Evolutionary conservation across 2,888 invertebrate genomes (phyloP).

Genomic region (Brachyptera putata): DNA sequence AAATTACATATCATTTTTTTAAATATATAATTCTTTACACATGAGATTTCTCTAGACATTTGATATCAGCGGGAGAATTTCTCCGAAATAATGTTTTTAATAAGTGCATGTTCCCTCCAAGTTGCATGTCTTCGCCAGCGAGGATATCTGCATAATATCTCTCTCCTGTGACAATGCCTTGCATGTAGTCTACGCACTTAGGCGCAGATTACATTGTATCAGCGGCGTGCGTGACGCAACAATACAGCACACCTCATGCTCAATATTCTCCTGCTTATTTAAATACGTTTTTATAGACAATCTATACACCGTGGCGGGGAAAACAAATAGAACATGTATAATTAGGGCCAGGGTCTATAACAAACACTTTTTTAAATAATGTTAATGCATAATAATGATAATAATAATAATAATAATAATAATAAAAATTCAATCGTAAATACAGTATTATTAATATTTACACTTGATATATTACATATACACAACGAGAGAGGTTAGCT

Average conservation of each 20-base stretch:
- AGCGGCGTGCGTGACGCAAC: not conserved
- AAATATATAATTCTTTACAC: not conserved
- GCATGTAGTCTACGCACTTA: no score
- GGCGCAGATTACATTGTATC: no score
- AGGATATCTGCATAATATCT: no score
- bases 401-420: not conserved
- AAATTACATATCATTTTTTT: constrained; percentile 7
- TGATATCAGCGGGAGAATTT: not conserved
- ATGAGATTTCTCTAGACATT: constrained; percentile 1
- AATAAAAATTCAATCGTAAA: constrained; percentile 13
- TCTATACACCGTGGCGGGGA: no score
- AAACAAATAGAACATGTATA: constrained; percentile 5
- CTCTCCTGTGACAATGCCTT: no score
- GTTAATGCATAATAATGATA: no score
- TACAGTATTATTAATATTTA: constrained; percentile 4
- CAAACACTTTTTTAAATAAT: not conserved
- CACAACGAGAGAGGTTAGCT: not conserved
- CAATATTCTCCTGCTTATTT: no score
- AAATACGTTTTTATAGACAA: no score
- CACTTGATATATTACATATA: constrained; percentile 2
- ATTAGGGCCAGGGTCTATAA: not conserved
- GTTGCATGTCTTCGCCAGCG: not conserved
- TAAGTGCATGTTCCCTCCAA: not conserved
- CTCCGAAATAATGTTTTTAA: not conserved
- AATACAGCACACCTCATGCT: no score